Conservation (phyloP, 1,140 invertebrate species). For the Liolophura sinensis region DNA sequence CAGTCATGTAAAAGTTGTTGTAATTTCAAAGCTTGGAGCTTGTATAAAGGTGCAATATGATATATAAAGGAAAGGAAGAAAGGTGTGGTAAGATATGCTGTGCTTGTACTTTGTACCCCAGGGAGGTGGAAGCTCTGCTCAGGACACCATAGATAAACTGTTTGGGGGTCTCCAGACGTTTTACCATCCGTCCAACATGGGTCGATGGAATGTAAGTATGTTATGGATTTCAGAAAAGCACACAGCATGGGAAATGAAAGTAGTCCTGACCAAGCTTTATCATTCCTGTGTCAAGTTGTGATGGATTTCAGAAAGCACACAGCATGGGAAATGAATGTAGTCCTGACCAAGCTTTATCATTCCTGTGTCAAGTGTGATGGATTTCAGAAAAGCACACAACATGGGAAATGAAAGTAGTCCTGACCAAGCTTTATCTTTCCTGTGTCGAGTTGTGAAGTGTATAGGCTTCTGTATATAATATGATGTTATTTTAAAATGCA, state of each 20-base stretch:
- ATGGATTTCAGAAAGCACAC: slow-evolving; percentile 1
- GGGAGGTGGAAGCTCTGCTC: slow-evolving; percentile 64
- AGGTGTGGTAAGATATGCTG: no score
- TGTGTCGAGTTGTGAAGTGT: not conserved
- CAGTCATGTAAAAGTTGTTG: no score
- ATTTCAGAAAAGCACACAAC: not conserved
- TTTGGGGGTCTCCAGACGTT: slow-evolving; percentile 85
- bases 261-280: not conserved
- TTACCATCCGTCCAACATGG: slow-evolving; percentile 85
- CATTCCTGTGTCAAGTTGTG: not conserved
- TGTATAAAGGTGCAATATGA: no score
- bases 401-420: not conserved
- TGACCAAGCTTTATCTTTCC: not conserved
- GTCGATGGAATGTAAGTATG: slow-evolving; percentile 70
- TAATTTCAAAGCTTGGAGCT: no score
- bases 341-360: not conserved
- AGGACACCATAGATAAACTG: slow-evolving; percentile 78
- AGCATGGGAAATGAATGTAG: not conserved
- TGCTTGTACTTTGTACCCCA: slow-evolving; percentile 29
- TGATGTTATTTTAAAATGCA: not conserved
- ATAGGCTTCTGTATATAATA: no score
- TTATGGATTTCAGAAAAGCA: not conserved
- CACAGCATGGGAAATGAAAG: not conserved
- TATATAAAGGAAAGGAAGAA: no score
- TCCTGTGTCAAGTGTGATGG: not conserved